Evolutionary conservation across 2,797 vertebrate genomes (phyloP), one percentile per base, ranked within the genome.

Genomic region (Momotus momota): DNA sequence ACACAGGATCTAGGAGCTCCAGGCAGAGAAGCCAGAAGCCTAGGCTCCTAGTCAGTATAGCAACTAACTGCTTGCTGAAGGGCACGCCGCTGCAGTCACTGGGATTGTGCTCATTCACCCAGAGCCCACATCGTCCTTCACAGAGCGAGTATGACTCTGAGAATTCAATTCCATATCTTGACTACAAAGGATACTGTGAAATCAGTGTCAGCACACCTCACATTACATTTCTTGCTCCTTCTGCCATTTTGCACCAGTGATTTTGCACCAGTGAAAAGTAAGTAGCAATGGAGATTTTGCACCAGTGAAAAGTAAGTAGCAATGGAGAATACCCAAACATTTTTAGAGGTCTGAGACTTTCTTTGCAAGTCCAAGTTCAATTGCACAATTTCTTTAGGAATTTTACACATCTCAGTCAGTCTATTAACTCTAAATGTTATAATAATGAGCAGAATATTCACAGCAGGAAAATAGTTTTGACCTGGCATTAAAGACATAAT

Each of bases 401-500:
- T 88, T 82, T 94, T 33, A 91, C 72, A 66, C 57, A 58, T 46
- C 31, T 82, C 86, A 81, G 71, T 66, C 60, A 33, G 22, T 41
- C 29, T 79, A 7, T 66, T 93, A 84, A 54, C 69, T 81, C 51
- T 74, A 52, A 80, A 57, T 58, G 38, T 85, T 71, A 88, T 64
- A 84, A 94, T 82, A 49, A 64, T 23, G 58, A 94, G 46, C 33
- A 93, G 74, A 25, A 74, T 45, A 66, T 31, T 77, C 14, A 0
- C 81, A 75, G 57, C 8, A 82, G 35, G 77, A 80, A 88, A 95
- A 71, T 16, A 54, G 60, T 64, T 92, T 66, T 94, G 86, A 75
- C 86, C 72, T 75, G 60, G 52, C 67, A 70, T 91, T 87, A 88
- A 92, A 94, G 94, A 74, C 90, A 74, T 69, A 54, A 69, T 95